Base-by-base conservation (phyloP, 2,113 vertebrate species). In the Asarcornis scutulata region DNA sequence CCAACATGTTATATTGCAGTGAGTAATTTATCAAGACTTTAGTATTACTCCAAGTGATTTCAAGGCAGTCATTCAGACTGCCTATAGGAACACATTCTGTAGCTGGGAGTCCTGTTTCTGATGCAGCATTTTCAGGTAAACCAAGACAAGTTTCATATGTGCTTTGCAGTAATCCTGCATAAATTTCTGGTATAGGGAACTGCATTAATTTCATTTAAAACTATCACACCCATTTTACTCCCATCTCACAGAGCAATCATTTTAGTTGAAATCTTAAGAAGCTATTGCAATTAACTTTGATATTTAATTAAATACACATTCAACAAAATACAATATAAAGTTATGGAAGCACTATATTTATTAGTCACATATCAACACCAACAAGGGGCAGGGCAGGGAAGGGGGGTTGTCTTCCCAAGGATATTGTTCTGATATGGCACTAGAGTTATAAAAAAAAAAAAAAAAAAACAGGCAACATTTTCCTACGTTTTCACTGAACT, bases 1-100 rank as follows among this genome's bases (percentile, higher is more conserved):
- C 94, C 32, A 62, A 72, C 56, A 88, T 95, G 93, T 91, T 95
- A 86, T 68, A 97, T 89, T 97, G 90, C 42, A 86, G 67, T 44
- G 20, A 97, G 94, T 34, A 60, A 96, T 94, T 74, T 95, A 80
- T 74, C 53, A 80, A 80, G n/a, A 86, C 94, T 94, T 91, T 97
- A 94, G 62, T 94, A 96, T 94, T 95, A 91, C 71, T 79, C 64
- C 82, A 82, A 96, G 59, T 68, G 52, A 97, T 94, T 93, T 84
- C 85, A 97, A 92, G 66, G 11, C 32, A 85, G 25, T 34, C 67
- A 79, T 50, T 52, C 7, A 21, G 21, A 12, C 42, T 44, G 42
- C 42, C 42, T 44, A 40, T 20, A 72, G 60, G 27, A 63, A 59
- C 34, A 64, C 32, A 18, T 34, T 64, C 53, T 86, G 34, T 50